These are phyloP conservation scores for Poecilia velifera DNA, from an alignment of 2,797 vertebrate species.

Conservation along the genomic window DNA sequence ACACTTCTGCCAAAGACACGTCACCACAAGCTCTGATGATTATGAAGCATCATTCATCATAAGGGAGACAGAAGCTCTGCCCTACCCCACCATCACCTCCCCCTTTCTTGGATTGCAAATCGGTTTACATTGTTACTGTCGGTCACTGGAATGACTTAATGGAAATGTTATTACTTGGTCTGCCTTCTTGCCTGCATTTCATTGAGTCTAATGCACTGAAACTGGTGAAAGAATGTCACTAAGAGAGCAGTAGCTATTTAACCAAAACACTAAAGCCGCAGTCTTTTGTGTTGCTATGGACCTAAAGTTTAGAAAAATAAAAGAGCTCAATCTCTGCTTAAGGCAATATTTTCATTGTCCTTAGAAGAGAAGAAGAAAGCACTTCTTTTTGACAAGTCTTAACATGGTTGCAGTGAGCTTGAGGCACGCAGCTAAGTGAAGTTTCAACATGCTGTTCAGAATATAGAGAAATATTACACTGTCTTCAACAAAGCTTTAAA, in stretches of 20 bases:
- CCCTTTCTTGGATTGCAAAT: conserved; percentile 32
- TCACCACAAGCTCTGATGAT: conserved; percentile 50
- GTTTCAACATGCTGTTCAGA: conserved; percentile 28
- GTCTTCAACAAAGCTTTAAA: conserved; percentile 11
- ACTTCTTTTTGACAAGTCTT: conserved; percentile 59
- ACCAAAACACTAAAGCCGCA: background rate
- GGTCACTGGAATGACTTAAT: conserved; percentile 38
- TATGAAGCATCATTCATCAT: conserved; percentile 53
- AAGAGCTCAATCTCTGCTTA: conserved; percentile 35
- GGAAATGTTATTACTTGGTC: conserved; percentile 19
- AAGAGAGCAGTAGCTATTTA: background rate
- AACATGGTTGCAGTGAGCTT: conserved; percentile 46
- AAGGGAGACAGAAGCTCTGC: background rate
- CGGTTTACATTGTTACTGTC: conserved; percentile 24
- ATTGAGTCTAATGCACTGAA: conserved; percentile 3
- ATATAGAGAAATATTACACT: background rate
- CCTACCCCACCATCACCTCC: background rate
- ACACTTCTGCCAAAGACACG: conserved; percentile 47
- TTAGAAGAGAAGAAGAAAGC: conserved; percentile 9
- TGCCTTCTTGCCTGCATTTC: background rate
- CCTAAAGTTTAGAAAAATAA: background rate
- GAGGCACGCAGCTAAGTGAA: background rate
- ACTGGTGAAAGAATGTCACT: background rate
- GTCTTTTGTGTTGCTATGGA: background rate
- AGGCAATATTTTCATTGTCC: conserved; percentile 33